Evolutionary conservation across 2,797 vertebrate genomes (phyloP).

Genomic region (Tauraco hartlaubi): DNA sequence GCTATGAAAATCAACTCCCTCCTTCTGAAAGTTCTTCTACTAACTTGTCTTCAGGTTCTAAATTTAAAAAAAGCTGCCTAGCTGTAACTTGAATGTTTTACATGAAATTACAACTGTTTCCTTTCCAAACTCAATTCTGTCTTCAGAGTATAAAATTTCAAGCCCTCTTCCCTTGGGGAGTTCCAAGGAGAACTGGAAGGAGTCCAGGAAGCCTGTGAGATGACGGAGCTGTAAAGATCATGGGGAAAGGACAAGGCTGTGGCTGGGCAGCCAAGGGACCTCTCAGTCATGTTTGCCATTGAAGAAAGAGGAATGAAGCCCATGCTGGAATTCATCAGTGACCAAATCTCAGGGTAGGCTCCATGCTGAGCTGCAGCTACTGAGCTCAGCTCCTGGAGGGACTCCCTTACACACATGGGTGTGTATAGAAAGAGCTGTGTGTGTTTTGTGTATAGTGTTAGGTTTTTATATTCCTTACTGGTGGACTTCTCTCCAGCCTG

Average conservation of each 20-base stretch:
- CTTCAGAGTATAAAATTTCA: not conserved
- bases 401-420: too few species aligned
- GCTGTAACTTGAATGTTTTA: not conserved
- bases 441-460: too few species aligned
- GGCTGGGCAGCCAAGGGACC: not conserved
- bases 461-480: too few species aligned
- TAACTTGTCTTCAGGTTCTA: not conserved
- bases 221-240: not conserved
- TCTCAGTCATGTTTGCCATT: accelerated
- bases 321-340: not conserved
- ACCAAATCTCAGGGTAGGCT: not conserved
- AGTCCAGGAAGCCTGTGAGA: not conserved
- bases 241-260: not conserved
- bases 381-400: too few species aligned
- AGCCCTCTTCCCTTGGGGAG: not conserved
- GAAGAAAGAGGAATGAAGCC: not conserved
- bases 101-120: too few species aligned
- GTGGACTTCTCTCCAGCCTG: too few species aligned
- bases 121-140: not conserved
- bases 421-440: too few species aligned
- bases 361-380: not conserved
- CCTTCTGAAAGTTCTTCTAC: not conserved
- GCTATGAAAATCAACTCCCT: too few species aligned
- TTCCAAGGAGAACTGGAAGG: not conserved
- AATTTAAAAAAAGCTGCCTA: not conserved